Conservation (phyloP, 1,140 invertebrate genomes). For the Pissodes strobi region DNA sequence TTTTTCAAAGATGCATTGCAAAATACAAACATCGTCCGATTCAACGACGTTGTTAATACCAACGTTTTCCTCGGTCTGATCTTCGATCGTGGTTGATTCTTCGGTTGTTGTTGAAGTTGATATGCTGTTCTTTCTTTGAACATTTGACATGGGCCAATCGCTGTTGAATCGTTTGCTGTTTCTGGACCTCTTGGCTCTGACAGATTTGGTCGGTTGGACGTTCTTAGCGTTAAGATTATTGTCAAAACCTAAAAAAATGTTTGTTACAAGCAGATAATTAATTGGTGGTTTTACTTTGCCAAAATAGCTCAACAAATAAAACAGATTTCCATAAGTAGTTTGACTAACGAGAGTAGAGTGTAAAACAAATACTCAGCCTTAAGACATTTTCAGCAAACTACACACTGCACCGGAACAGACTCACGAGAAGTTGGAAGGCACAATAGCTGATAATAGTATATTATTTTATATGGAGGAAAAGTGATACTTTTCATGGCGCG, state of each 20-base stretch:
- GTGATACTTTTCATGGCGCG: too few relatives aligned
- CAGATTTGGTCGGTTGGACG: too few relatives aligned
- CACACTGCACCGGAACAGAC: too few relatives aligned
- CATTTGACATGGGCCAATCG: not conserved
- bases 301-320: too few relatives aligned
- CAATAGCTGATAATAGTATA: too few relatives aligned
- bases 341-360: too few relatives aligned
- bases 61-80: slow-evolving; percentile 16
- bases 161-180: slow-evolving; percentile 10
- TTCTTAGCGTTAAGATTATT: slow-evolving; percentile 1
- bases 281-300: too few relatives aligned
- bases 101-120: slow-evolving; percentile 10
- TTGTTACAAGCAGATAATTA: not conserved
- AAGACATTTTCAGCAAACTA: too few relatives aligned
- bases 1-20: slow-evolving; percentile 39
- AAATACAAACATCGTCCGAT: slow-evolving; percentile 23
- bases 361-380: too few relatives aligned
- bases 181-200: slow-evolving; percentile 4
- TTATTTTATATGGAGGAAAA: too few relatives aligned
- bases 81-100: slow-evolving; percentile 12
- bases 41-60: slow-evolving; percentile 11
- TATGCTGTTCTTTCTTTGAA: not conserved
- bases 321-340: too few relatives aligned
- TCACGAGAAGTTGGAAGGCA: too few relatives aligned
- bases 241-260: not conserved